These are phyloP conservation scores for Cryptophagus acutangulus DNA, from an alignment of 2,888 invertebrate genomes.

Conservation along the genomic window DNA sequence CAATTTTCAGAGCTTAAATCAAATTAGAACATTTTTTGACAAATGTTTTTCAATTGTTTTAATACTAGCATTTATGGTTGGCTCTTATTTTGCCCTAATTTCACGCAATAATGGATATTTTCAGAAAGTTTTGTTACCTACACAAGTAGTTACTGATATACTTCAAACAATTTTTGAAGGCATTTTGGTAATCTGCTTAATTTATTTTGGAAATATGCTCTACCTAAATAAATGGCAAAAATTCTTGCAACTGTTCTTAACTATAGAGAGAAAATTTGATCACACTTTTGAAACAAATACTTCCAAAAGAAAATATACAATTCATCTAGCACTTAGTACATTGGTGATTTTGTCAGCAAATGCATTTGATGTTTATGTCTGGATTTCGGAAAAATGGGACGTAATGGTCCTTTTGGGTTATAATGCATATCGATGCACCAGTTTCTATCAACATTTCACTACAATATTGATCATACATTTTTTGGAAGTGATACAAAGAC, in stretches of 20 bases:
- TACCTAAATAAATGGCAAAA: too few relatives aligned
- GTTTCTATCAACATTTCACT: background rate
- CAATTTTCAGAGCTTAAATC: background rate
- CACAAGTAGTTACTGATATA: background rate
- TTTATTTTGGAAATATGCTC: too few relatives aligned
- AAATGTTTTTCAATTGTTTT: background rate
- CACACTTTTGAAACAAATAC: too few relatives aligned
- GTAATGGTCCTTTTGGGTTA: background rate
- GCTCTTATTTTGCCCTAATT: too few relatives aligned
- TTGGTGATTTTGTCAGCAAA: background rate
- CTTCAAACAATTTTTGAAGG: background rate
- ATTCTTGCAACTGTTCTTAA: too few relatives aligned
- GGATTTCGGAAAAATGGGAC: too few relatives aligned
- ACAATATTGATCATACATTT: background rate
- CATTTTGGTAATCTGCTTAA: background rate
- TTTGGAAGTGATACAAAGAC: background rate
- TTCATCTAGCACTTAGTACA: too few relatives aligned
- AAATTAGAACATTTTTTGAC: background rate
- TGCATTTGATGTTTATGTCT: background rate
- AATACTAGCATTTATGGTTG: too few relatives aligned
- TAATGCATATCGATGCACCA: background rate
- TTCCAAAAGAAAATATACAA: too few relatives aligned
- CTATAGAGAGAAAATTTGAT: background rate
- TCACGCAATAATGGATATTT: too few relatives aligned
- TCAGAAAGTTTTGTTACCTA: too few relatives aligned